phyloP scores from a whole-genome alignment of 2,888 invertebrate genomes.

The Prenolepis imparis region DNA sequence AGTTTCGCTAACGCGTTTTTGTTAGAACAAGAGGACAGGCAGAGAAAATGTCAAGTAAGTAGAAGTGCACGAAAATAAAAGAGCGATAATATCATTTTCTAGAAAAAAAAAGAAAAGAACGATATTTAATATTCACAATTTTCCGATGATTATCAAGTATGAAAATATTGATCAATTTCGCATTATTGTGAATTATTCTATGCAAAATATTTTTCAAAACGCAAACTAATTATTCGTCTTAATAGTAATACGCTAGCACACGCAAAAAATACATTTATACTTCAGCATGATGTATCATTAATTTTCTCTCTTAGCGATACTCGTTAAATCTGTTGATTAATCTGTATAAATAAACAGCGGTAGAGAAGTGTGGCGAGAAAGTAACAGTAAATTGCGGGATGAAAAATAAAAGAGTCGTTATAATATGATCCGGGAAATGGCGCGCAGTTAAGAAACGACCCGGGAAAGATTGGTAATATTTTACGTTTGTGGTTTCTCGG shows the following conservation, averaged over 20 bases:
- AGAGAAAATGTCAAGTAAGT: conserved; percentile 14
- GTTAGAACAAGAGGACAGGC: background rate
- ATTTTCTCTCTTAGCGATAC: background rate
- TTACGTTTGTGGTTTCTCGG: conserved; percentile 51
- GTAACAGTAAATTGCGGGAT: conserved; percentile 5
- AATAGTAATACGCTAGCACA: background rate
- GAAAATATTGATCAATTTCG: background rate
- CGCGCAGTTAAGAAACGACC: conserved; percentile 38
- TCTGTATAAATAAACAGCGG: background rate
- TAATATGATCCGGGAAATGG: conserved; percentile 62
- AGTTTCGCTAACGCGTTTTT: background rate
- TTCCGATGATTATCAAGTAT: background rate
- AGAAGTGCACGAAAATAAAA: conserved; percentile 10
- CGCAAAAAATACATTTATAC: background rate
- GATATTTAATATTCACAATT: background rate
- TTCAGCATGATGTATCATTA: background rate
- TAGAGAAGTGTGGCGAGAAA: background rate
- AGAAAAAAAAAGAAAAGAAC: background rate
- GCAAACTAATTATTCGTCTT: background rate
- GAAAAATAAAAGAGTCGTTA: conserved; percentile 66
- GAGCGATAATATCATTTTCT: background rate
- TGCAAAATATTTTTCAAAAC: background rate
- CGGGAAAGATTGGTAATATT: conserved; percentile 53
- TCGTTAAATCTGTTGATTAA: conserved; percentile 3
- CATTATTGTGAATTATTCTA: background rate